These are phyloP conservation scores for Cosmia pyralina DNA, from an alignment of 2,888 invertebrate species.

Conservation along the genomic window DNA sequence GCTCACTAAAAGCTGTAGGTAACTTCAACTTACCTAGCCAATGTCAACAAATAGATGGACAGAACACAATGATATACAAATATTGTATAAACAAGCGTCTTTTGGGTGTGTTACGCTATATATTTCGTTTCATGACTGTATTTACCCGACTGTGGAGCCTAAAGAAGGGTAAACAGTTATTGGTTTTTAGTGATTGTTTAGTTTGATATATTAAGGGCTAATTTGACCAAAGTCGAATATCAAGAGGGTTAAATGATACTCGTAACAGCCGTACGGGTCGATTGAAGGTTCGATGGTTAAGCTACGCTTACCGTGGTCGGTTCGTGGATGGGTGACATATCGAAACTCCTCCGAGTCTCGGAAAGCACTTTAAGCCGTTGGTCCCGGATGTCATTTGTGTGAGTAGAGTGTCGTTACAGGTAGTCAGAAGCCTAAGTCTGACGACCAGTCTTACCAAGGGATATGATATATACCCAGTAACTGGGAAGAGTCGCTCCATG, in stretches of 20 bases:
- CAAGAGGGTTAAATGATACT: no score
- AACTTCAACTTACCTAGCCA: conserved; percentile 25
- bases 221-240: no score
- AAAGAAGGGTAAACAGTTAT: no score
- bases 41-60: conserved; percentile 65
- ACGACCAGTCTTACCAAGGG: no score
- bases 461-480: no score
- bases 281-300: not conserved
- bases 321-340: not conserved
- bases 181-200: no score
- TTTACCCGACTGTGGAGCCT: not conserved
- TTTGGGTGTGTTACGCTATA: conserved; percentile 29
- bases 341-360: not conserved
- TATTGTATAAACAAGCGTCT: conserved; percentile 51
- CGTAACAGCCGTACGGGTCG: not conserved
- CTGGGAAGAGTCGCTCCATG: no score
- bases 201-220: no score
- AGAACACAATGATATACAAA: conserved; percentile 72
- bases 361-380: not conserved
- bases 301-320: not conserved
- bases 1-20: conserved; percentile 48
- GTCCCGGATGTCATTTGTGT: not conserved
- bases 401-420: no score
- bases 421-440: no score
- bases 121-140: conserved; percentile 1